Evolutionary conservation across 2,113 vertebrate genomes (phyloP), one percentile per base, ranked within the genome.

Genomic region (Rhadina sibilatrix): DNA sequence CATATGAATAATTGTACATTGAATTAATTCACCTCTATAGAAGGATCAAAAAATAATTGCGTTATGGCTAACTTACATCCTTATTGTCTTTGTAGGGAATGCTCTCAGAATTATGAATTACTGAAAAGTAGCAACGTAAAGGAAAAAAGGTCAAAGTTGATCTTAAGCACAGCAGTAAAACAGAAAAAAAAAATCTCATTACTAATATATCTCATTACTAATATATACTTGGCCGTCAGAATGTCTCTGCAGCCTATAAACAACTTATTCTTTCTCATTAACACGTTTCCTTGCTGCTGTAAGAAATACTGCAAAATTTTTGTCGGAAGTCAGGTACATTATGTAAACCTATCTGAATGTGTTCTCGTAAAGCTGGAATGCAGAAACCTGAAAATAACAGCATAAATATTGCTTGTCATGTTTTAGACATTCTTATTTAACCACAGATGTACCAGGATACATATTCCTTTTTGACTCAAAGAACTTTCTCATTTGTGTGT

Each of bases 261-360:
- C 60, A 71, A 57, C 16, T 85, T 90, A 57, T 20, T 90, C 13
- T n/a, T 83, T 80, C 54, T 69, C 50, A 70, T 92, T 90, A 88
- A 38, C 23, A 7, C 6, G 5, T 10, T 80, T 79, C 37, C n/a
- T 76, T 53, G 31, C 37, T 87, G 15, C 24, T 27, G 17, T 38
- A 70, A 65, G 72, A 87, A 95, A 71, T 61, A 89, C 7, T 66
- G 33, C 35, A 80, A 72, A 70, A 74, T 86, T 83, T 92, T 90
- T 15, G 3, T 86, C 46, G 74, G 37, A 90, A 80, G 46, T 74
- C 64, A 21, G 31, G 20, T 84, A 42, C 16, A 19, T 86, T 72
- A 66, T 74, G 15, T 59, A 90, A 92, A 71, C n/a, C 21, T 53
- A 85, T 37, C 47, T n/a, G 22, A 57, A 69, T 40, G 9, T 46